A percentile compares a stretch with the other conserved stretches of the same genome.
phyloP scores from a whole-genome alignment of 2,888 invertebrate genomes.

The Molorchus minor region DNA sequence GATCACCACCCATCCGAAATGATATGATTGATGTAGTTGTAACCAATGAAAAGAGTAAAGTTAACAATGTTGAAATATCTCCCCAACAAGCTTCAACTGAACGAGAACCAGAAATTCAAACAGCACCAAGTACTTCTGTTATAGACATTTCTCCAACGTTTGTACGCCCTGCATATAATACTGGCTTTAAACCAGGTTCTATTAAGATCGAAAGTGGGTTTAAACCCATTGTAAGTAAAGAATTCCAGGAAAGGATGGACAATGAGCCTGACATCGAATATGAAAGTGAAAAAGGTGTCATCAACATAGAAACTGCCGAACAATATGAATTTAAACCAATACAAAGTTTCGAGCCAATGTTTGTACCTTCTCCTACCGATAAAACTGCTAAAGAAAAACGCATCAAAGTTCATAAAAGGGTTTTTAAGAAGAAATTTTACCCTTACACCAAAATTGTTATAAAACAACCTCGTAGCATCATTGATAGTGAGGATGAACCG shows the following conservation, averaged over 20 bases:
- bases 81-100: conserved; percentile 57
- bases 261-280: conserved; percentile 58
- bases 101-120: conserved; percentile 50
- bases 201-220: conserved; percentile 87
- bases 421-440: conserved; percentile 51
- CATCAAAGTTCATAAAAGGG: conserved; percentile 48
- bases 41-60: conserved; percentile 12
- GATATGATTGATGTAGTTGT: conserved; percentile 23
- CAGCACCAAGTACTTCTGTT: conserved; percentile 39
- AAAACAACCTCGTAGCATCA: conserved; percentile 40
- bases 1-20: conserved; percentile 28
- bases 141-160: conserved; percentile 32
- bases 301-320: conserved; percentile 59
- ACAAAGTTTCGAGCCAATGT: conserved; percentile 81
- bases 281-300: conserved; percentile 65
- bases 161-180: conserved; percentile 70
- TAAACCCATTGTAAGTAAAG: conserved; percentile 75
- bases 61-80: conserved; percentile 55
- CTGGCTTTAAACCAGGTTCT: conserved; percentile 82
- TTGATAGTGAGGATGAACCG: conserved; percentile 58
- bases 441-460: conserved; percentile 42
- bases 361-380: conserved; percentile 80
- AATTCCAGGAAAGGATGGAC: conserved; percentile 66
- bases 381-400: conserved; percentile 62
- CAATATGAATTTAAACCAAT: conserved; percentile 66